phyloP scores from a whole-genome alignment of 1,140 invertebrate genomes.

The Drosophila setifemur region DNA sequence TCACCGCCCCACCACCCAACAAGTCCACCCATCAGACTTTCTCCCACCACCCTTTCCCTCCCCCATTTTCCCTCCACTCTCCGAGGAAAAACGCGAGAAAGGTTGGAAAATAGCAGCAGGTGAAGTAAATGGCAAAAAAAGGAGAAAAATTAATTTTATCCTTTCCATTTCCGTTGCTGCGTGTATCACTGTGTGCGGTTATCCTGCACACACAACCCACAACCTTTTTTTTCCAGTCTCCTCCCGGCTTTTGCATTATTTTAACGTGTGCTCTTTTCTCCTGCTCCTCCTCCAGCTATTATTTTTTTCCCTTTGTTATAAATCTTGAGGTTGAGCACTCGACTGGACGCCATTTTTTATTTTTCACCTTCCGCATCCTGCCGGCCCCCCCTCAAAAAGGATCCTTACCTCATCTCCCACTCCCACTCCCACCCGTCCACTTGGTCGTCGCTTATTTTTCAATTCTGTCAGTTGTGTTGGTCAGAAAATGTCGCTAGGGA shows the following conservation, averaged over 20 bases:
- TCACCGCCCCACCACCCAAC: too few relatives aligned
- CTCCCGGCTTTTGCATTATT: conserved; percentile 59
- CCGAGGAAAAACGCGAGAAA: conserved; percentile 14
- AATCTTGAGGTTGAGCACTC: conserved; percentile 72
- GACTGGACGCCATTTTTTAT: conserved; percentile 71
- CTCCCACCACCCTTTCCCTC: neutral
- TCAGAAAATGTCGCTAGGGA: conserved; percentile 65
- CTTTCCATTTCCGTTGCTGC: conserved; percentile 59
- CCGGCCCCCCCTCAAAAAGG: neutral
- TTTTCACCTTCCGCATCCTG: conserved; percentile 47
- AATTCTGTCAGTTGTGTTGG: conserved; percentile 65
- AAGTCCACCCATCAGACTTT: too few relatives aligned
- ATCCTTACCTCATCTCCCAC: neutral
- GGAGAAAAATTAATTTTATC: conserved; percentile 73
- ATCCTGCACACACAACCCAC: neutral
- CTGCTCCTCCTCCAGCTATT: conserved; percentile 2
- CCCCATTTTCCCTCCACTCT: neutral
- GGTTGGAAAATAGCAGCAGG: too few relatives aligned
- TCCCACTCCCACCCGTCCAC: neutral
- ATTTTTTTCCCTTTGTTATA: conserved; percentile 61
- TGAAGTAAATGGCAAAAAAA: conserved; percentile 39
- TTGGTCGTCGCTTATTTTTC: conserved; percentile 56
- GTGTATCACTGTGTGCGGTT: conserved; percentile 7
- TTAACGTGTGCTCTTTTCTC: conserved; percentile 46
- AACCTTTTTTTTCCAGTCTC: conserved; percentile 20